Conservation (phyloP, 1,140 invertebrate genomes). For the Penaeus japonicus region DNA sequence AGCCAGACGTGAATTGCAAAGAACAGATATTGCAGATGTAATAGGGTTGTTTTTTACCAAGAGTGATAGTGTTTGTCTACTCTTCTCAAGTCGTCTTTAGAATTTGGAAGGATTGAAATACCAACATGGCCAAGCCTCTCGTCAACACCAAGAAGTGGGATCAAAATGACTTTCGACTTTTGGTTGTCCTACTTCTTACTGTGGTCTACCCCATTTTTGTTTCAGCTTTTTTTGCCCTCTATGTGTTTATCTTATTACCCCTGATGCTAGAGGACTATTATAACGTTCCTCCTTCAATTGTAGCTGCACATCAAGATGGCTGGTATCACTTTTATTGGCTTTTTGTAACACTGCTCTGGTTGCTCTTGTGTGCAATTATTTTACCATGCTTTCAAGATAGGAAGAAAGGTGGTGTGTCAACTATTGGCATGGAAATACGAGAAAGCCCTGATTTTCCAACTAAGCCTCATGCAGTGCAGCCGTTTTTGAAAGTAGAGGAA, state of each 20-base stretch:
- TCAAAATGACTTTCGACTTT: slow-evolving; percentile 21
- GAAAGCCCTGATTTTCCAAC: slow-evolving; percentile 11
- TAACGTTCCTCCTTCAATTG: not conserved
- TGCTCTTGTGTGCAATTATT: slow-evolving; percentile 25
- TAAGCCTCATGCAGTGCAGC: not conserved
- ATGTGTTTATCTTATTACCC: slow-evolving; percentile 28
- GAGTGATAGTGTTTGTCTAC: no score
- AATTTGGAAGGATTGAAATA: not conserved
- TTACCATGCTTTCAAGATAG: slow-evolving; percentile 28
- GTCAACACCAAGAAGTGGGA: slow-evolving; percentile 14
- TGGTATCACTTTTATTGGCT: slow-evolving; percentile 48
- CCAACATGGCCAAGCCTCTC: slow-evolving; percentile 26
- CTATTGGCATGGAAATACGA: not conserved
- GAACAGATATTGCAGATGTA: no score
- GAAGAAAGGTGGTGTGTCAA: not conserved
- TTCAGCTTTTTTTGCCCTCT: slow-evolving; percentile 35
- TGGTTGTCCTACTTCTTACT: slow-evolving; percentile 33
- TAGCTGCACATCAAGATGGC: not conserved
- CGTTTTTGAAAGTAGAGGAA: slow-evolving; percentile 23
- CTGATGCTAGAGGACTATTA: not conserved
- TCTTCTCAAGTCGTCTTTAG: no score
- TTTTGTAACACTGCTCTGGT: slow-evolving; percentile 11
- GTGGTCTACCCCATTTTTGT: slow-evolving; percentile 36
- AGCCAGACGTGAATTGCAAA: no score
- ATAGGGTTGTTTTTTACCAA: no score